phyloP scores from a whole-genome alignment of 1,140 invertebrate genomes.

The Danaus melanippus region DNA sequence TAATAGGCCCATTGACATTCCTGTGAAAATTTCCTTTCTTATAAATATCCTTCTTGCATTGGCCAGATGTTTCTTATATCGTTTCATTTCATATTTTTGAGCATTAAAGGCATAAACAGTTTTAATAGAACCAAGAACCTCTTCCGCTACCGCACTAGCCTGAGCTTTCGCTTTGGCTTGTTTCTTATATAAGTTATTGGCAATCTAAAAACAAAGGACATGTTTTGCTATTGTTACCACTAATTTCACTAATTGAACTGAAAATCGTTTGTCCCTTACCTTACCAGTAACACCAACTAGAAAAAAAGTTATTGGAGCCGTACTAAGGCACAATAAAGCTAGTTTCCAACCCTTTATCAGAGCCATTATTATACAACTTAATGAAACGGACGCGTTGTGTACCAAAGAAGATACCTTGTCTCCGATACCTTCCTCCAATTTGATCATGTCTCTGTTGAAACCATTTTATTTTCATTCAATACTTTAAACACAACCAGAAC shows the following conservation, averaged over 20 bases:
- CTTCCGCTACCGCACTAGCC: conserved; percentile 85
- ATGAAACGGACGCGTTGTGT: conserved; percentile 77
- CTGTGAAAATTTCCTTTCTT: conserved; percentile 64
- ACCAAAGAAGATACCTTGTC: conserved; percentile 88
- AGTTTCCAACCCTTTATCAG: conserved; percentile 85
- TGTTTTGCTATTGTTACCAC: no score
- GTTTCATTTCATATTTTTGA: conserved; percentile 77
- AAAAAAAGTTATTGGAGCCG: conserved; percentile 78
- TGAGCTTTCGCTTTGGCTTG: conserved; percentile 24
- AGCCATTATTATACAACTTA: conserved; percentile 78
- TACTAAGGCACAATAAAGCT: conserved; percentile 81
- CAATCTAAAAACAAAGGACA: conserved; percentile 10
- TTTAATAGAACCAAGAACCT: conserved; percentile 80
- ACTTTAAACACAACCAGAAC: no score
- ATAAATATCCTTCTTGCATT: conserved; percentile 76
- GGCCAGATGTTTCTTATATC: conserved; percentile 75
- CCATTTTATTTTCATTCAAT: conserved; percentile 22
- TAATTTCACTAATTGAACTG: no score
- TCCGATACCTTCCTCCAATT: conserved; percentile 89
- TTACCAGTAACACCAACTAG: conserved; percentile 61
- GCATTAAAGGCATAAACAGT: conserved; percentile 87
- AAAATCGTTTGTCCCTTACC: conserved; percentile 18
- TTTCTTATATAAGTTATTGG: conserved; percentile 18
- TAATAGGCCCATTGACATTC: conserved; percentile 27
- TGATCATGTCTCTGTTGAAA: conserved; percentile 82